Evolutionary conservation across 2,113 vertebrate genomes (phyloP).

Genomic region (Neomonachus schauinslandi): DNA sequence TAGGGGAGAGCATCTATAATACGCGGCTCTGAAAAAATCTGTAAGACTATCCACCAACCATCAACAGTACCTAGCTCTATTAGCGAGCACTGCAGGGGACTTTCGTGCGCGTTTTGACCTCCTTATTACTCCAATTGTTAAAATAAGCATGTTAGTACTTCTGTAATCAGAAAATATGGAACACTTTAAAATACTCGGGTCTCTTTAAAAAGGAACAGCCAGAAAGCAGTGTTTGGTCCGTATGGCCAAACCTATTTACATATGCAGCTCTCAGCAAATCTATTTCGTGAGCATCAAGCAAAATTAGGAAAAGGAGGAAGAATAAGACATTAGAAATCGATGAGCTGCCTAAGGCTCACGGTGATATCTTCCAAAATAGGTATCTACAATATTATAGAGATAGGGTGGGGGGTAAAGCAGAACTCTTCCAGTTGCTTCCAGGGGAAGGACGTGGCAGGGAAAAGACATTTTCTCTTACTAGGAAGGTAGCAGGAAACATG

Average conservation of each 20-base stretch:
- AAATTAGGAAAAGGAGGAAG: not conserved
- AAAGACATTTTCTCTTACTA: not conserved
- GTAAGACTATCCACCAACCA: no score
- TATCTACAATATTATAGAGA: not conserved
- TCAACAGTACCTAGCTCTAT: not conserved
- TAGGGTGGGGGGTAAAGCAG: not conserved
- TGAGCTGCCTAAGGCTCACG: not conserved
- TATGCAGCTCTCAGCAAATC: not conserved
- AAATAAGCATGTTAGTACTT: not conserved
- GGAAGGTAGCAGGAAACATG: not conserved
- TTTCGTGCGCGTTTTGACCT: not conserved
- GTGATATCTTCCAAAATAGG: not conserved
- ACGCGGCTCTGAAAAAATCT: not conserved
- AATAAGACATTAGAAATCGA: not conserved
- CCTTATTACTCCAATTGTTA: not conserved
- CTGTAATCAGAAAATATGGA: not conserved
- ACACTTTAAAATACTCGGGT: not conserved
- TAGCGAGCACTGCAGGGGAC: not conserved
- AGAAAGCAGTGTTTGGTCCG: not conserved
- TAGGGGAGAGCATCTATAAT: accelerated
- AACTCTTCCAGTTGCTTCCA: not conserved
- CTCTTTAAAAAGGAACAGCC: not conserved
- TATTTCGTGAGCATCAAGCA: not conserved
- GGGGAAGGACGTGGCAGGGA: not conserved
- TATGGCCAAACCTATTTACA: not conserved